Evolutionary conservation across 2,888 invertebrate species (phyloP).

Genomic region (Campoletis raptor): DNA sequence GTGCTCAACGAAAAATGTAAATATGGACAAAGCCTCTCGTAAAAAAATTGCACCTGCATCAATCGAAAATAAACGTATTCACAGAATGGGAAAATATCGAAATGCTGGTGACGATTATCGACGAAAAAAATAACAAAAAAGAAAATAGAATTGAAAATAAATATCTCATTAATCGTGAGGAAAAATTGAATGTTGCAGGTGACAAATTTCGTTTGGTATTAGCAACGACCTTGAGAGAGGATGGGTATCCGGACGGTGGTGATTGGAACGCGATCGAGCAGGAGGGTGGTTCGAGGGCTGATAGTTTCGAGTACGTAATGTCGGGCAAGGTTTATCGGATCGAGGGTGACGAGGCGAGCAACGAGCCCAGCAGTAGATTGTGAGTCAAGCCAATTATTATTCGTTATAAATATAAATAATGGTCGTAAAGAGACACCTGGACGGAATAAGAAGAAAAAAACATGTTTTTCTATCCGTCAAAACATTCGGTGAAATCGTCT

Average conservation of each 20-base stretch:
- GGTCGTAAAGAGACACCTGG: not conserved
- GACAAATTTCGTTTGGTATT: conserved; percentile 93
- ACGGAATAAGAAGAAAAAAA: not conserved
- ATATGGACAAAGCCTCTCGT: not conserved
- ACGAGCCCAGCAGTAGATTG: conserved; percentile 94
- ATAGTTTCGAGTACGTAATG: conserved; percentile 99
- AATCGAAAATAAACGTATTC: not conserved
- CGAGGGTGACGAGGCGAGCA: conserved; percentile 97
- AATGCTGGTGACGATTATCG: not conserved
- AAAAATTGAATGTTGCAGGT: conserved; percentile 74
- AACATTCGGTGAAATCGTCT: not conserved
- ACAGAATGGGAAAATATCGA: not conserved
- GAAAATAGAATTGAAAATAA: not conserved
- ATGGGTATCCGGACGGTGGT: conserved; percentile 96
- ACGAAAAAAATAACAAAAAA: not conserved
- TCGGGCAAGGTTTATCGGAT: conserved; percentile 98
- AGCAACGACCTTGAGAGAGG: conserved; percentile 97
- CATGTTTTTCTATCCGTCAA: not conserved
- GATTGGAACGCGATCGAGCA: conserved; percentile 97
- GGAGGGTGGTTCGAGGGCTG: conserved; percentile 94
- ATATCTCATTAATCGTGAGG: not conserved
- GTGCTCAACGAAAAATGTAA: not conserved
- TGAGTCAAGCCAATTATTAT: conserved; percentile 81
- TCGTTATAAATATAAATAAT: not conserved
- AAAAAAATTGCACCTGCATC: not conserved